A percentile compares a stretch with the other conserved stretches of the same genome.
Evolutionary conservation across 2,113 vertebrate species (phyloP).

Genomic region (Calonectris borealis): DNA sequence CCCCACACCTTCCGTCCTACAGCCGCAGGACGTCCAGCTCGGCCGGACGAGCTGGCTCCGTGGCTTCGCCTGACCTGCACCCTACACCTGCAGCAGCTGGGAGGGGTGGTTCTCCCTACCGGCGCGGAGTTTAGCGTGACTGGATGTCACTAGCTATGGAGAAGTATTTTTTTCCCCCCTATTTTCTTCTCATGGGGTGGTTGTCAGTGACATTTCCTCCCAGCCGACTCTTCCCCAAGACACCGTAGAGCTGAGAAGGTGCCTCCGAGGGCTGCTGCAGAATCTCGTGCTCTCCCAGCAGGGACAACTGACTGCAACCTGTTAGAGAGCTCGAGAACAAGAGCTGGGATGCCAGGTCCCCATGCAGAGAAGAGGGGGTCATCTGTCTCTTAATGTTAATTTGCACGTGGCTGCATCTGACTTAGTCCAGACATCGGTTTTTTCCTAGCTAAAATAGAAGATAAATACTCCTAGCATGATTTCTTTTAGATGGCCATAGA

Average conservation of each 20-base stretch:
- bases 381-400: not conserved
- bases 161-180: not conserved
- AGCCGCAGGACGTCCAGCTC: not conserved
- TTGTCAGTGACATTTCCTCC: not conserved
- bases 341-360: not conserved
- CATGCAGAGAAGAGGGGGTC: not conserved
- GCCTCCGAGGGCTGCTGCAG: not conserved
- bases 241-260: not conserved
- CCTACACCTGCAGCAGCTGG: not conserved
- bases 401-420: too few relatives aligned
- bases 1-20: not conserved
- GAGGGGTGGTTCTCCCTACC: not conserved
- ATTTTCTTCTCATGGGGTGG: not conserved
- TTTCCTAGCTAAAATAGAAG: not conserved
- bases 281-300: too few relatives aligned
- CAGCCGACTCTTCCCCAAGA: not conserved
- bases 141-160: not conserved
- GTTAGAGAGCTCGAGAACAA: not conserved
- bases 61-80: not conserved
- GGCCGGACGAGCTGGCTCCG: too few relatives aligned
- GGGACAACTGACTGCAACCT: accelerated
- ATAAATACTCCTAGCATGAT: not conserved
- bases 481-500: not conserved
- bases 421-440: too few relatives aligned
- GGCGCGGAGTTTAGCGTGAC: not conserved